Conservation (phyloP, 2,797 vertebrate genomes). For the Aselliscus stoliczkanus region DNA sequence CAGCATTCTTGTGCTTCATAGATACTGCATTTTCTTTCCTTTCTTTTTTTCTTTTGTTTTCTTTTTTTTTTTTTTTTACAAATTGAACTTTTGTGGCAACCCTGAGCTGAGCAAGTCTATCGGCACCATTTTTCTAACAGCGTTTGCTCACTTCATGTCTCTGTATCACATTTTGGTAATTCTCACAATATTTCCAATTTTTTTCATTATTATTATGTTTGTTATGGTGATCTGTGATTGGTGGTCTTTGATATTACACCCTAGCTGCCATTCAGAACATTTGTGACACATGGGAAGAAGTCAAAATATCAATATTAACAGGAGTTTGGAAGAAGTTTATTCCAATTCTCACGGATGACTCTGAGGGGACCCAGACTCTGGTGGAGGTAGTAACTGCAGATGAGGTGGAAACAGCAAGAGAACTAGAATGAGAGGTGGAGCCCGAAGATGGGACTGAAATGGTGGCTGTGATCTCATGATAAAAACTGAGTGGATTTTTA, state of each 20-base stretch:
- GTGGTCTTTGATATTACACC: neutral
- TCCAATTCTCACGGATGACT: neutral
- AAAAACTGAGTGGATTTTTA: neutral
- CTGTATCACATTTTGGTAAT: neutral
- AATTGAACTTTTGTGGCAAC: neutral
- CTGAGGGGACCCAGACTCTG: neutral
- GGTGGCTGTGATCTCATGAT: neutral
- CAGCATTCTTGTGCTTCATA: neutral
- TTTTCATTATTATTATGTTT: neutral
- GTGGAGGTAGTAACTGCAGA: neutral
- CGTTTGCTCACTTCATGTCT: neutral
- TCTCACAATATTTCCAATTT: neutral
- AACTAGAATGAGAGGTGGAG: too few species aligned
- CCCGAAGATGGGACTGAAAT: neutral
- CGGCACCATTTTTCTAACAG: neutral
- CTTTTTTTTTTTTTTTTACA: neutral
- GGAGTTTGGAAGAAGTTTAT: neutral
- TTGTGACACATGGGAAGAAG: neutral
- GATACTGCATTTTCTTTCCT: neutral
- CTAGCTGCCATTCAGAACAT: neutral
- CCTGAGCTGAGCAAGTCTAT: fast-evolving
- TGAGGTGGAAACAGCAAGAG: too few species aligned
- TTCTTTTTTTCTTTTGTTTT: neutral
- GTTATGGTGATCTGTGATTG: neutral
- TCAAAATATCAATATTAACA: neutral